phyloP scores from a whole-genome alignment of 2,888 invertebrate genomes.

The Gordius sp. region DNA sequence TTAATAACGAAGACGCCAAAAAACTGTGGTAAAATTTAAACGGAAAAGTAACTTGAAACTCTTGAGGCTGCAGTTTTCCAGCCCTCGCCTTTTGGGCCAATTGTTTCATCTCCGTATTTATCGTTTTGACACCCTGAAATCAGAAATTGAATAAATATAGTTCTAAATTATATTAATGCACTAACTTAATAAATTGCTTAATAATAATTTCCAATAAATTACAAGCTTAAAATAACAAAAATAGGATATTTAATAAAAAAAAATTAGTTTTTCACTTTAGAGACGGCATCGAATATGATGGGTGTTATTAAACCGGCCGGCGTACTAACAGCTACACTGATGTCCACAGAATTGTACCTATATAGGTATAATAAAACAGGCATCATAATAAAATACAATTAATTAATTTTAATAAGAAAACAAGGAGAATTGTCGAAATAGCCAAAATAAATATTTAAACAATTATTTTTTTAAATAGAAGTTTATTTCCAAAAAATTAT shows the following conservation, averaged over 20 bases:
- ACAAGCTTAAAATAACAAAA: constrained; percentile 16
- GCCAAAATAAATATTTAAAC: background rate
- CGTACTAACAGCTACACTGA: constrained; percentile 84
- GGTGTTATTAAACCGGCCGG: constrained; percentile 82
- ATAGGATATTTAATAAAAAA: constrained; percentile 6
- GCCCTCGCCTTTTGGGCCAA: constrained; percentile 60
- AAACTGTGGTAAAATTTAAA: background rate
- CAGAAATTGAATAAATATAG: constrained; percentile 18
- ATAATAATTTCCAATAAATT: constrained; percentile 12
- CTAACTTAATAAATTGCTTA: constrained; percentile 2
- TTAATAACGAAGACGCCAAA: no score
- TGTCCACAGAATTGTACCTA: constrained; percentile 64
- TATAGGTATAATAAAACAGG: constrained; percentile 19
- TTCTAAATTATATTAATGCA: background rate
- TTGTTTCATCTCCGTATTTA: constrained; percentile 48
- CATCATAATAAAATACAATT: background rate
- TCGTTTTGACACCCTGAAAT: constrained; percentile 53
- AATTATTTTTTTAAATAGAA: background rate
- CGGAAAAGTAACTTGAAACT: constrained; percentile 58
- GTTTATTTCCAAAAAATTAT: background rate
- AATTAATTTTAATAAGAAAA: background rate
- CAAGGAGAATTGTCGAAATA: background rate
- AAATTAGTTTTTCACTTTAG: no score
- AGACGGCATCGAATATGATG: constrained; percentile 65
- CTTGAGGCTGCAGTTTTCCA: constrained; percentile 62